Conservation (phyloP, 2,797 vertebrate genomes). For the Rhodeus uyekii region DNA sequence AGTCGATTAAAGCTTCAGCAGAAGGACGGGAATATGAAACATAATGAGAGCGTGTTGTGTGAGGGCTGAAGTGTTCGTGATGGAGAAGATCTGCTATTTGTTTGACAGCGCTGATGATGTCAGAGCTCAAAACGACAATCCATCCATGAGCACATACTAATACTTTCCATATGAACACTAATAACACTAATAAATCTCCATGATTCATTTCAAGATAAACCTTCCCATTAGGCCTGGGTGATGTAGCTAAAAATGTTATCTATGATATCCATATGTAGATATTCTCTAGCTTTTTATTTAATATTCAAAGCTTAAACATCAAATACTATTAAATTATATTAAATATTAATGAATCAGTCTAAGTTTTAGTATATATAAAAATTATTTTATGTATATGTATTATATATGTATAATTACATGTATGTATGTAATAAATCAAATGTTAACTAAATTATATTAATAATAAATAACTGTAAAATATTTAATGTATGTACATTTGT, state of each 20-base stretch:
- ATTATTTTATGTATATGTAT: too few relatives aligned
- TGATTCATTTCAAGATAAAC: not conserved
- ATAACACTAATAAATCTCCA: not conserved
- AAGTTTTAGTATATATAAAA: too few relatives aligned
- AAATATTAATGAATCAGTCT: not conserved
- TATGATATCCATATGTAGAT: not conserved
- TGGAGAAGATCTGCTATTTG: not conserved
- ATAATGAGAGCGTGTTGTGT: not conserved
- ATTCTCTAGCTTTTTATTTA: not conserved
- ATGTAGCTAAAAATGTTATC: not conserved
- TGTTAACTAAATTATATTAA: too few relatives aligned
- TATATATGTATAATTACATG: too few relatives aligned
- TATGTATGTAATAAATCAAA: too few relatives aligned
- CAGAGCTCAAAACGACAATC: constrained; percentile 9
- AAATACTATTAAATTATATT: not conserved
- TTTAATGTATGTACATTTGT: too few relatives aligned
- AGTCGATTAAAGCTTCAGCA: not conserved
- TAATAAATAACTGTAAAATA: too few relatives aligned
- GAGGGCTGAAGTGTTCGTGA: not conserved
- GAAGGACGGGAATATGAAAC: not conserved
- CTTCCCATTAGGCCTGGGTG: not conserved
- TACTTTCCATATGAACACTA: not conserved
- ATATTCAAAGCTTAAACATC: not conserved
- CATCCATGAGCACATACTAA: not conserved
- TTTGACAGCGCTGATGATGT: constrained; percentile 31